Percentiles rank a stretch among this genome's conserved stretches.
Conservation (phyloP, 2,113 vertebrate genomes). For the Rhinoptilus africanus region DNA sequence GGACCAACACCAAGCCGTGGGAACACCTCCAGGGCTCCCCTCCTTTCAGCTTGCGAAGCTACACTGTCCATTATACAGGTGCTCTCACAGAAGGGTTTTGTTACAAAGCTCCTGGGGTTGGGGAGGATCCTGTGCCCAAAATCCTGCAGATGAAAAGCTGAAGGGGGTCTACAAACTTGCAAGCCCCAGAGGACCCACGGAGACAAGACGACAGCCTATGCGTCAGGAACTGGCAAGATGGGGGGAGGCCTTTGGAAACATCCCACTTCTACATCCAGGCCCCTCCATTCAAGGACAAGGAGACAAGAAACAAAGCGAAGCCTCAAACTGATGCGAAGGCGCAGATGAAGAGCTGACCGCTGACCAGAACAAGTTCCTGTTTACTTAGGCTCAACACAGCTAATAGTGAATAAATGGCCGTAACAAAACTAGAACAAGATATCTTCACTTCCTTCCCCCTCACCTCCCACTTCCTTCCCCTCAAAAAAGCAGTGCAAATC, state of each 20-base stretch:
- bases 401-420: neutral
- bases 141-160: neutral
- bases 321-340: neutral
- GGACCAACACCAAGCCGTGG: neutral
- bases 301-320: neutral
- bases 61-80: neutral
- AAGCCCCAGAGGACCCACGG: neutral
- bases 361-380: neutral
- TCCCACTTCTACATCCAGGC: neutral
- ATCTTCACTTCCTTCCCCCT: conserved; percentile 27
- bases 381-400: neutral
- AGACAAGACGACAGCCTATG: neutral
- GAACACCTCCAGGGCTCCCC: neutral
- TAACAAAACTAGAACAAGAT: neutral
- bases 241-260: neutral
- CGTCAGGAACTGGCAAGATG: neutral
- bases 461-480: conserved; percentile 26
- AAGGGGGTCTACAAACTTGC: neutral
- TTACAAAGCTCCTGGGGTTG: neutral
- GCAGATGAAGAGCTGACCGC: neutral
- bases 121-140: neutral
- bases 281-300: neutral
- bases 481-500: neutral
- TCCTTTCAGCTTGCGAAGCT: neutral
- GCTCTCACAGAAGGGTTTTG: neutral